Base-by-base conservation (phyloP, 64 coral and sea anemone genomes). In the Platygyra sinensis region DNA sequence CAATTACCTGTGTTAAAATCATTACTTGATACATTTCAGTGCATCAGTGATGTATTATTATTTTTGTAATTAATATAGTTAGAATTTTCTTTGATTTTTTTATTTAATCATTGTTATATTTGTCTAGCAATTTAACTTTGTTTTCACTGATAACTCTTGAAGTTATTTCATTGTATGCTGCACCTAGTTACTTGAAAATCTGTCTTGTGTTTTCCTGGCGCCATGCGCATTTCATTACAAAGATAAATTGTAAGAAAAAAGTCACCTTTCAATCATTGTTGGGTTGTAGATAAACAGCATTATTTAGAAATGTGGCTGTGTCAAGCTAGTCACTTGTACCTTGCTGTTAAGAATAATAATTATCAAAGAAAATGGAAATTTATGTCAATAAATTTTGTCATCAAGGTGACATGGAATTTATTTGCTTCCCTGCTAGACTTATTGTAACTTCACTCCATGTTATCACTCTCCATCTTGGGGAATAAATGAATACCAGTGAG, bases 171-270 rank as follows among this genome's bases (percentile, higher is more conserved):
- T 24, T 69, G 25, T 0, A 12, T 69, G 25, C 10, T 69, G 11
- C 22, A n/a, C 2, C 22, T n/a, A 69, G 10, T 10, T n/a, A 25
- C n/a, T 10, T 69, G 8, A 1, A 67, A n/a, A 27, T 69, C 22
- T 25, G 65, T 69, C 42, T 76, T 52, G 76, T 79, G 76, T 55
- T 55, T 59, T 24, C 25, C 76, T 79, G 76, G 76, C 55, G n/a
- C n/a, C 49, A 25, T 79, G 49, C 76, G 59, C 51, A 30, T 79
- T 54, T 50, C 0, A 55, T 52, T n/a, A 51, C 65, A 27, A 25
- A 69, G 36, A 77, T 38, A 46, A 73, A 15, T 75, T 3, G 33
- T 75, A 20, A 75, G 1, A 75, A 17, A 15, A 39, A 9, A 22
- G 19, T 42, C 1, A 14, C 10, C 10, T 16, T 57, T 57, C 10